These are phyloP conservation scores for Papilio elwesi DNA, from an alignment of 2,888 invertebrate species.

Conservation along the genomic window DNA sequence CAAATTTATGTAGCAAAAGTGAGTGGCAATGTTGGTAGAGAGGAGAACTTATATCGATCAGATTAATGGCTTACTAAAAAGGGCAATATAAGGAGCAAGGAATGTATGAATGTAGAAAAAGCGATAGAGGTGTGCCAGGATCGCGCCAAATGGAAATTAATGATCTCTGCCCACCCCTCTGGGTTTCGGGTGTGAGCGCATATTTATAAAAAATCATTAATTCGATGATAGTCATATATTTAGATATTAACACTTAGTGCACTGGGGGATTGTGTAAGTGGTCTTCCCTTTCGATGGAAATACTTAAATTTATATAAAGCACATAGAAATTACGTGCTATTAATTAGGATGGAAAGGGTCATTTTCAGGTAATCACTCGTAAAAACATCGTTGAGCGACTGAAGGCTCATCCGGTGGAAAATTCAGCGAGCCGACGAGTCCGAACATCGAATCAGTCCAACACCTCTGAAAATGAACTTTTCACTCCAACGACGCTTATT, in stretches of 20 bases:
- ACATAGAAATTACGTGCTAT: slow-evolving; percentile 26
- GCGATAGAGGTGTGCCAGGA: no score
- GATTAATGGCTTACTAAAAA: no score
- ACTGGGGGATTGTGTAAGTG: neutral
- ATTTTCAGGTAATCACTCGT: slow-evolving; percentile 75
- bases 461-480: slow-evolving; percentile 82
- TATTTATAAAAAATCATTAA: no score
- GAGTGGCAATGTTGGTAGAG: no score
- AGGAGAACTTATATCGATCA: no score
- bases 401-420: slow-evolving; percentile 81
- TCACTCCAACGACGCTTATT: slow-evolving; percentile 79
- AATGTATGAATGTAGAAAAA: no score
- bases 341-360: slow-evolving; percentile 73
- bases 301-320: neutral
- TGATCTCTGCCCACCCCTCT: no score
- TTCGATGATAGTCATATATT: neutral
- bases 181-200: no score
- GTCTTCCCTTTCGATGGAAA: neutral
- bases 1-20: no score
- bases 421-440: slow-evolving; percentile 80
- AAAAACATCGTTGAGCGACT: slow-evolving; percentile 78
- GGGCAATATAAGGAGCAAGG: no score
- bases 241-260: neutral
- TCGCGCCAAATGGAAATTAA: no score
- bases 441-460: slow-evolving; percentile 77